phyloP scores from a whole-genome alignment of 1,140 invertebrate genomes.

The Mamestra configurata region DNA sequence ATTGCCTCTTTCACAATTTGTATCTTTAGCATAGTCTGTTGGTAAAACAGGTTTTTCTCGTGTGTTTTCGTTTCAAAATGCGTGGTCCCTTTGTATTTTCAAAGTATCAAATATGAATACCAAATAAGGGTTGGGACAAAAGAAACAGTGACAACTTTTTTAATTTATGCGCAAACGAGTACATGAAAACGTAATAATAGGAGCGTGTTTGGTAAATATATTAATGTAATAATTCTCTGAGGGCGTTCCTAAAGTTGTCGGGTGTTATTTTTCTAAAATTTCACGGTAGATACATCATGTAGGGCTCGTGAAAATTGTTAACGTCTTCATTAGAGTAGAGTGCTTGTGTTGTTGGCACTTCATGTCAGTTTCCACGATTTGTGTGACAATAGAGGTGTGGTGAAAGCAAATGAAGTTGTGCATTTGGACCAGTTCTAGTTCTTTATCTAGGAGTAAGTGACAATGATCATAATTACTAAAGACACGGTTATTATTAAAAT shows the following conservation, averaged over 20 bases:
- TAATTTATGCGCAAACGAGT: conserved; percentile 87
- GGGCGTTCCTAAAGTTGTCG: conserved; percentile 72
- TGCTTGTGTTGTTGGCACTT: conserved; percentile 56
- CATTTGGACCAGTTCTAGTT: conserved; percentile 13
- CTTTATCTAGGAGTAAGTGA: neutral
- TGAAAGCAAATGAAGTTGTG: conserved; percentile 61
- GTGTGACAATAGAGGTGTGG: conserved; percentile 52
- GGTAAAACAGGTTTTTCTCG: conserved; percentile 84
- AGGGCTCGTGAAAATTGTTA: conserved; percentile 74
- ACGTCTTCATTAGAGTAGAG: conserved; percentile 80
- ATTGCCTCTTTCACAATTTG: conserved; percentile 87
- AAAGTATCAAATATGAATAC: conserved; percentile 88
- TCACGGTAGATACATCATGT: conserved; percentile 85
- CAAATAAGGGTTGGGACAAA: conserved; percentile 87
- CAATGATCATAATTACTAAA: neutral
- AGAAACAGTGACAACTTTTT: conserved; percentile 85
- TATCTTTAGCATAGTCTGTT: conserved; percentile 85
- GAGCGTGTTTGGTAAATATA: conserved; percentile 87
- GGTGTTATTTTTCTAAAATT: conserved; percentile 84
- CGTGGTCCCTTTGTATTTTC: conserved; percentile 84
- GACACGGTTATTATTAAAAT: neutral
- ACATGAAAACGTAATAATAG: conserved; percentile 88
- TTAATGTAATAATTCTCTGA: conserved; percentile 84
- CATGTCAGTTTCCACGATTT: conserved; percentile 53
- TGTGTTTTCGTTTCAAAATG: conserved; percentile 82